Evolutionary conservation across 2,888 invertebrate species (phyloP).

Genomic region (Conistra vaccinii): DNA sequence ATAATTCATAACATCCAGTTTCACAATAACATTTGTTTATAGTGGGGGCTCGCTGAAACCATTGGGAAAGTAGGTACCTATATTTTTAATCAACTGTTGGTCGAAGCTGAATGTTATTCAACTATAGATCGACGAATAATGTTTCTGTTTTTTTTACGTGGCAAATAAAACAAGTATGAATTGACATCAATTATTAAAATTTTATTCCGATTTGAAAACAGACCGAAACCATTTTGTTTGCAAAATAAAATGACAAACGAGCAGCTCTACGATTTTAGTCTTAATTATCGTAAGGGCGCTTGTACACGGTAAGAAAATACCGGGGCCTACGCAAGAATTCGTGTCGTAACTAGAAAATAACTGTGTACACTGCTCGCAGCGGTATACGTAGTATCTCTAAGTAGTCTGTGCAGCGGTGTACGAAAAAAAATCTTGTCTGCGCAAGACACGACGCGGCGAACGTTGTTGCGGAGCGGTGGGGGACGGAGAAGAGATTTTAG

Average conservation of each 20-base stretch:
- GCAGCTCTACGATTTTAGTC: background rate
- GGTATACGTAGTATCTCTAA: too few species aligned
- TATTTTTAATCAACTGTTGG: conserved; percentile 30
- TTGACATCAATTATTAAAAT: background rate
- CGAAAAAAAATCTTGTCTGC: too few species aligned
- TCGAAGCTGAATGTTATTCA: conserved; percentile 1
- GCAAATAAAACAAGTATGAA: background rate
- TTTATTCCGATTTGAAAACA: background rate
- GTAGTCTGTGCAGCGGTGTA: too few species aligned
- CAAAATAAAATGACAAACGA: background rate
- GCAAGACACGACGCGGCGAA: too few species aligned
- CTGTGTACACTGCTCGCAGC: too few species aligned
- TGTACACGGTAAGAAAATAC: too few species aligned
- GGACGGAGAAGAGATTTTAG: too few species aligned
- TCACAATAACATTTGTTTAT: conserved; percentile 73
- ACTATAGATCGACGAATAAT: background rate
- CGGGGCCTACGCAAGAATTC: too few species aligned
- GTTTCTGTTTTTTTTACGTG: background rate
- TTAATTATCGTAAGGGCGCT: too few species aligned
- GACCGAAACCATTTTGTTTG: background rate
- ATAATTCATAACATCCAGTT: conserved; percentile 81
- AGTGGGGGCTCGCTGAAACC: conserved; percentile 47
- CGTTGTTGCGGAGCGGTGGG: too few species aligned
- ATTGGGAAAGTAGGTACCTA: conserved; percentile 40
- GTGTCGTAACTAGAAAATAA: too few species aligned